Base-by-base conservation (phyloP, 2,888 invertebrate species). In the Scaptomyza tumidula region DNA sequence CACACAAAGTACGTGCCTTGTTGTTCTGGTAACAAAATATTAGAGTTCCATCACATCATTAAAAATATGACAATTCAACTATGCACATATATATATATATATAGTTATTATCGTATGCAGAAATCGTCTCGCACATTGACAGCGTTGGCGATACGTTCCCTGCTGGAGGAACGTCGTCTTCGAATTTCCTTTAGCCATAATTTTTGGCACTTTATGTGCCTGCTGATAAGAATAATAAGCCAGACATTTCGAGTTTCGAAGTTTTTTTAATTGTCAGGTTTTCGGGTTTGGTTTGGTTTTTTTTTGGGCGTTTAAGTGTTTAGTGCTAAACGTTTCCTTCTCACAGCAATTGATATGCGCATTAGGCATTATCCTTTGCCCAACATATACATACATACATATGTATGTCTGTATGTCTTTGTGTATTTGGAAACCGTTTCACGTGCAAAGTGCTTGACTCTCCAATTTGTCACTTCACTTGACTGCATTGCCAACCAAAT, bases 151-250 rank as follows among this genome's bases (percentile, higher is more conserved):
- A 41, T 10, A 16, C 5, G 41, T 41, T 41, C 0, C 10, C 16
- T 7, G 0, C 9, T 9, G 6, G 5, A 1, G 6, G 5, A 6
- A 10, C 56, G 66, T 43, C 57, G 62, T 44, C 14, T 71, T 65
- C 56, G 74, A 65, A 85, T 81, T 87, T 87, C 86, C 88, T 76
- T 68, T 83, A 64, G 79, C 79, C 82, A 83, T 85, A 61, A 81
- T 87, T 87, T 87, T 83, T 87, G 86, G 74, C 82, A 85, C 79
- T 83, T 83, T 74, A 81, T 83, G 86, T 62, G 57, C 54, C 60
- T 48, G 61, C 61, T 70, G 86, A 87, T 85, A 85, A 87, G 82
- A 75, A 63, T 53, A 57, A 76, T 58, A 68, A 68, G 57, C 59
- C 54, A 67, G 68, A 63, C 46, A 72, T 45, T 45, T 71, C 58